Evolutionary conservation across 2,797 vertebrate species (phyloP).

Genomic region (Oreonectes daqikongensis): DNA sequence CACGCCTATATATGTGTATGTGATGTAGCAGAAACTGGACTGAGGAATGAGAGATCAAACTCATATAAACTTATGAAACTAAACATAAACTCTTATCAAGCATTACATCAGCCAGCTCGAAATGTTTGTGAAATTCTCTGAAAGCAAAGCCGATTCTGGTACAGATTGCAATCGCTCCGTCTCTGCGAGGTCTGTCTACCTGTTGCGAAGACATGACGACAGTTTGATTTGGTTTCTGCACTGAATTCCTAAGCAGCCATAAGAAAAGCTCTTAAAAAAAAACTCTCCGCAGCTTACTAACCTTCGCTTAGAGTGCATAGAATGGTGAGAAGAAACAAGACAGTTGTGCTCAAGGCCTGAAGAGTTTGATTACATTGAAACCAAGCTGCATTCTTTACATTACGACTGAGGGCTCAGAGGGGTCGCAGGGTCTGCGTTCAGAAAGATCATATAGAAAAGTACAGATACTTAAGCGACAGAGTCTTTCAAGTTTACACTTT

Average conservation of each 20-base stretch:
- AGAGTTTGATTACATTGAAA: constrained; percentile 35
- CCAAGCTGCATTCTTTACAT: constrained; percentile 40
- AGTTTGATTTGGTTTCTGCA: not conserved
- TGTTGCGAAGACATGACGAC: not conserved
- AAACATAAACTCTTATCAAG: constrained; percentile 47
- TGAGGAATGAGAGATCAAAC: constrained; percentile 45
- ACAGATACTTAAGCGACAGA: not conserved
- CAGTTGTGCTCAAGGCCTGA: constrained; percentile 12
- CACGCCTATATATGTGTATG: no score
- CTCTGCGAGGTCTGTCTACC: constrained; percentile 1
- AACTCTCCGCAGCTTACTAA: not conserved
- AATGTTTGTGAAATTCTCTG: constrained; percentile 31
- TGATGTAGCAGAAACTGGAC: not conserved
- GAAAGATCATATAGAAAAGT: constrained; percentile 13
- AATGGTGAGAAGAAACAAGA: not conserved
- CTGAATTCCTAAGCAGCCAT: constrained; percentile 9
- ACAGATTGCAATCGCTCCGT: constrained; percentile 24
- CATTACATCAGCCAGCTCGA: constrained; percentile 15
- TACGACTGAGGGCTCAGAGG: constrained; percentile 13
- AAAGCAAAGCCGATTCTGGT: constrained; percentile 30
- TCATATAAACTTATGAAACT: constrained; percentile 28
- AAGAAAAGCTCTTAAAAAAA: not conserved
- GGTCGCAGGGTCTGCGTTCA: not conserved
- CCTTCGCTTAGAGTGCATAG: constrained; percentile 7
- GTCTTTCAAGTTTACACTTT: not conserved